phyloP scores from a whole-genome alignment of 37 sponge, comb jelly and placozoan genomes.

The Tethya wilhelma region DNA sequence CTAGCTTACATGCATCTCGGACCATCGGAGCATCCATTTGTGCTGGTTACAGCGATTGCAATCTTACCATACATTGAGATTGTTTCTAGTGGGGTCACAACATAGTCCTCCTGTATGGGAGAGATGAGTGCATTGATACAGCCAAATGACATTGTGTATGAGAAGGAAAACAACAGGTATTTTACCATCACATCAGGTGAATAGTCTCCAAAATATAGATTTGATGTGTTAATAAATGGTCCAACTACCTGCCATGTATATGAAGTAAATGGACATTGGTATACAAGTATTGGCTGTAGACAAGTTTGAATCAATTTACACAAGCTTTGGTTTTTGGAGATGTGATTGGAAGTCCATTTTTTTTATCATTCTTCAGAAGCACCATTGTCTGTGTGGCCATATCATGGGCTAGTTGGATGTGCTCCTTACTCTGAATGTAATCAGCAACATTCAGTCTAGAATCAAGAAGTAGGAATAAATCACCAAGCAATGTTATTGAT shows the following conservation, averaged over 20 bases:
- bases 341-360: constrained; percentile 12
- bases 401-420: constrained; percentile 31
- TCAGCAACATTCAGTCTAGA: constrained; percentile 37
- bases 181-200: constrained; percentile 45
- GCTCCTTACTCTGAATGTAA: constrained; percentile 45
- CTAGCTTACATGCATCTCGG: constrained; percentile 42
- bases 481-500: background rate
- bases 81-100: too few relatives aligned
- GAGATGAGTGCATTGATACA: background rate
- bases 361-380: constrained; percentile 48
- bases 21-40: constrained; percentile 50
- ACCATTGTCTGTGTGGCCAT: constrained; percentile 47
- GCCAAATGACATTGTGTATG: background rate
- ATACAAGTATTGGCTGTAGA: background rate
- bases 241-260: constrained; percentile 49
- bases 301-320: constrained; percentile 9
- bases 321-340: constrained; percentile 8
- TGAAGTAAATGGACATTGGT: background rate
- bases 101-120: constrained; percentile 3
- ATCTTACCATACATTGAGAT: background rate
- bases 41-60: background rate
- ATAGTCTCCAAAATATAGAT: constrained; percentile 54
- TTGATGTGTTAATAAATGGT: constrained; percentile 49
- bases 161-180: too few relatives aligned
- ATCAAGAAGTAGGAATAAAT: background rate